A percentile compares a stretch with the other conserved stretches of the same genome.
Conservation (phyloP, 2,888 invertebrate genomes). For the Tipula lateralis region DNA sequence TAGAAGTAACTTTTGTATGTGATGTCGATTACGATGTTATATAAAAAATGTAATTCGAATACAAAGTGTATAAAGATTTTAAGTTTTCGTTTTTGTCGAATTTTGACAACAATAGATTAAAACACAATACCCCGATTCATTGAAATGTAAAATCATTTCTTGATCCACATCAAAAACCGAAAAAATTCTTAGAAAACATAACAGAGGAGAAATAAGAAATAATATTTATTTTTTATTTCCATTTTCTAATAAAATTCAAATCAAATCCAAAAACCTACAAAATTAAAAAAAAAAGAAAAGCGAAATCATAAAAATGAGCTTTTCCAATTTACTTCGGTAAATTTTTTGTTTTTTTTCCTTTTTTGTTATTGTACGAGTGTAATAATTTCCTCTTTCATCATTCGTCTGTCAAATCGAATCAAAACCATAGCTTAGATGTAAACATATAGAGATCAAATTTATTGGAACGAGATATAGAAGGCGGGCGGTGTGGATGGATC, state of each 20-base stretch:
- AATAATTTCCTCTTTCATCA: background rate
- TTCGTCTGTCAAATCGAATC: background rate
- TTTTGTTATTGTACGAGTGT: background rate
- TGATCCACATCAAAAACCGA: background rate
- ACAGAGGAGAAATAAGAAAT: background rate
- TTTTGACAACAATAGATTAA: background rate
- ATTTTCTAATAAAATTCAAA: slow-evolving; percentile 5
- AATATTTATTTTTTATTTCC: background rate
- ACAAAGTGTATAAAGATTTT: background rate
- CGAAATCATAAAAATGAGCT: background rate
- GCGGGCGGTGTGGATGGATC: too few species aligned
- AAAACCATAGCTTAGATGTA: background rate
- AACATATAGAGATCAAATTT: background rate
- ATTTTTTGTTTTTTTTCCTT: background rate
- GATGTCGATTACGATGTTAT: background rate
- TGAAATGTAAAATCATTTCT: background rate
- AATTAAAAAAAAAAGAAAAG: background rate
- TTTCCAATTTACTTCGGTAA: background rate
- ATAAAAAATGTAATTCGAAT: background rate
- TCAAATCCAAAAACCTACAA: background rate
- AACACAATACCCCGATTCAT: background rate
- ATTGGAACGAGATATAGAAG: background rate
- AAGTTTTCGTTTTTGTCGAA: background rate
- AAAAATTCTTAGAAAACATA: background rate
- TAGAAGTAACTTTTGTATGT: background rate